Evolutionary conservation across 2,888 invertebrate species (phyloP).

Genomic region (Amblyteles armatorius): DNA sequence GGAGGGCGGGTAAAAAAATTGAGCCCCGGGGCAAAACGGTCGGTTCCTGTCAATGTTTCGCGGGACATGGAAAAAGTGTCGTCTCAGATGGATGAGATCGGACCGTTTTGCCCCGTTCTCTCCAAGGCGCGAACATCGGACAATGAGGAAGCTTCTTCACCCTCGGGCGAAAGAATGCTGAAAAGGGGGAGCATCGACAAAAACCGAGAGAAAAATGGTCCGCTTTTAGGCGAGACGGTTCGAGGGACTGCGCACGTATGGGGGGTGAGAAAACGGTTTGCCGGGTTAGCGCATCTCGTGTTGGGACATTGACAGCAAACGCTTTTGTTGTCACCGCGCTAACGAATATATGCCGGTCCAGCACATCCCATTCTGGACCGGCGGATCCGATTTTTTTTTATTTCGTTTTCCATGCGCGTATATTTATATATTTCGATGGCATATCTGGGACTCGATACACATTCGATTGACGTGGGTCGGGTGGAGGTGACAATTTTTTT

Average conservation of each 20-base stretch:
- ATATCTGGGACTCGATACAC: conserved; percentile 8
- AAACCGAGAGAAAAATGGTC: conserved; percentile 34
- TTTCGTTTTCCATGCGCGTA: not conserved
- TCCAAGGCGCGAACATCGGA: not conserved
- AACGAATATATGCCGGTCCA: too few species aligned
- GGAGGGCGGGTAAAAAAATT: not conserved
- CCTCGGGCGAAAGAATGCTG: not conserved
- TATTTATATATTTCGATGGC: not conserved
- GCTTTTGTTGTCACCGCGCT: too few species aligned
- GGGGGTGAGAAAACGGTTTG: too few species aligned
- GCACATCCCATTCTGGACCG: too few species aligned
- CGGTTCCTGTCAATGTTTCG: too few species aligned
- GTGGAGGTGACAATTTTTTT: conserved; percentile 25
- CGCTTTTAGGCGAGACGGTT: not conserved
- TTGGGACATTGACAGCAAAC: too few species aligned
- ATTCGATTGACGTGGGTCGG: conserved; percentile 47
- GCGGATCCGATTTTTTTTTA: not conserved
- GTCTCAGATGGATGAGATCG: too few species aligned
- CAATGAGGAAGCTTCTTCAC: conserved; percentile 11
- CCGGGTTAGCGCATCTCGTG: not conserved
- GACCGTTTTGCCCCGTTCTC: too few species aligned
- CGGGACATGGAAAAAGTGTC: too few species aligned
- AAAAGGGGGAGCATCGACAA: not conserved
- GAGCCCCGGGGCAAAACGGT: not conserved
- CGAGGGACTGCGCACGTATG: too few species aligned